A percentile compares a stretch with the other conserved stretches of the same genome.
These are phyloP conservation scores for Drosophila kanekoi DNA, from an alignment of 2,888 invertebrate genomes.

Conservation along the genomic window DNA sequence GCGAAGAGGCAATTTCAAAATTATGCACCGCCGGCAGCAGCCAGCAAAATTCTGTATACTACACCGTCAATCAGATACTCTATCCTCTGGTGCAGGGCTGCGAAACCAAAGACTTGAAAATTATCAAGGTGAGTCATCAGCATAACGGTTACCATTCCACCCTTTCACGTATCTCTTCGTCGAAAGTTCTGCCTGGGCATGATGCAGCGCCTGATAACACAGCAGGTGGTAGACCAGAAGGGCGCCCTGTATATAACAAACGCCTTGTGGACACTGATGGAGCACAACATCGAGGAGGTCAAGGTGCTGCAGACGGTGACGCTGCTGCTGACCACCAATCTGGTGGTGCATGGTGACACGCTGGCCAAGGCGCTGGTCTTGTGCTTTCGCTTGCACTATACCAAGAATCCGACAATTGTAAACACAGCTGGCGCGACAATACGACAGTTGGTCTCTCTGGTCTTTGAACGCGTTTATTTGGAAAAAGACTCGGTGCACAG, in stretches of 20 bases:
- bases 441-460: conserved; percentile 95
- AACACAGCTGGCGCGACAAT: conserved; percentile 99
- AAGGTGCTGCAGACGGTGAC: conserved; percentile 98
- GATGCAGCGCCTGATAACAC: conserved; percentile 96
- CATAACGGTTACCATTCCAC: background rate
- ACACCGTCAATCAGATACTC: conserved; percentile 96
- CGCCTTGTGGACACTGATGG: conserved; percentile 96
- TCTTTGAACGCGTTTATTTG: conserved; percentile 92
- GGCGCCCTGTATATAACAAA: conserved; percentile 97
- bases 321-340: conserved; percentile 96
- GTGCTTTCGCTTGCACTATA: conserved; percentile 98
- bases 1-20: conserved; percentile 97
- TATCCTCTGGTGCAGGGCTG: conserved; percentile 99
- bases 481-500: conserved; percentile 77
- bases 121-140: conserved; percentile 90
- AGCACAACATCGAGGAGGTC: conserved; percentile 97
- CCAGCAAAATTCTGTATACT: conserved; percentile 93
- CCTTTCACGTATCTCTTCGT: background rate
- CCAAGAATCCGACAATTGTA: conserved; percentile 96
- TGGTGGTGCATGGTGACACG: conserved; percentile 96
- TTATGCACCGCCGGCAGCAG: conserved; percentile 91
- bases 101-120: conserved; percentile 98
- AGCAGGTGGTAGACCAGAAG: conserved; percentile 95
- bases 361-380: conserved; percentile 96
- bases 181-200: conserved; percentile 94